phyloP scores from a whole-genome alignment of 2,888 invertebrate genomes.

The Anthophora plumipes region DNA sequence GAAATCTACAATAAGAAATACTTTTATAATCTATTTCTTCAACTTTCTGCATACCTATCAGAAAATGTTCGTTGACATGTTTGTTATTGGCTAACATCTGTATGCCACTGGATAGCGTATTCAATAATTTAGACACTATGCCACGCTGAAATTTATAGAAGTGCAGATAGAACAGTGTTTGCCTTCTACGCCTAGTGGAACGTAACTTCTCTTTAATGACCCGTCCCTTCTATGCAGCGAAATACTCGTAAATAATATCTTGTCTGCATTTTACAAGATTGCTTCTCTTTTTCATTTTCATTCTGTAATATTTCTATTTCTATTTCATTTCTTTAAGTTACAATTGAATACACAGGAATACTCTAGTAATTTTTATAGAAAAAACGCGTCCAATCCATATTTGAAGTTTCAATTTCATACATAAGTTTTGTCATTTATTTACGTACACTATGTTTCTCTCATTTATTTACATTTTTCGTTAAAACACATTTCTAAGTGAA shows the following conservation, averaged over 20 bases:
- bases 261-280: background rate
- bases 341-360: too few relatives aligned
- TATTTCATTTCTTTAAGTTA: too few relatives aligned
- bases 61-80: conserved; percentile 2
- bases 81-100: conserved; percentile 13
- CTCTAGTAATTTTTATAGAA: too few relatives aligned
- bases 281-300: background rate
- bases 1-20: background rate
- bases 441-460: too few relatives aligned
- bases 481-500: too few relatives aligned
- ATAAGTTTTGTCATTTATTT: too few relatives aligned
- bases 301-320: background rate
- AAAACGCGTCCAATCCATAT: too few relatives aligned
- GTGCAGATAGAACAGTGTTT: conserved; percentile 3
- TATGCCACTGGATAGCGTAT: conserved; percentile 8
- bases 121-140: conserved; percentile 23
- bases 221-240: background rate
- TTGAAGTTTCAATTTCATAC: too few relatives aligned
- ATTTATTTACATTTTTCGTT: too few relatives aligned
- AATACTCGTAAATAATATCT: conserved; percentile 1
- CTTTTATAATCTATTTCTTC: too few relatives aligned
- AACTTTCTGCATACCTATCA: background rate
- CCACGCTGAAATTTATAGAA: background rate
- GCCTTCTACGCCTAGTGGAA: background rate
- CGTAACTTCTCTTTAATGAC: conserved; percentile 9